Base-by-base conservation (phyloP, 2,113 vertebrate genomes). In the Ursus arctos region DNA sequence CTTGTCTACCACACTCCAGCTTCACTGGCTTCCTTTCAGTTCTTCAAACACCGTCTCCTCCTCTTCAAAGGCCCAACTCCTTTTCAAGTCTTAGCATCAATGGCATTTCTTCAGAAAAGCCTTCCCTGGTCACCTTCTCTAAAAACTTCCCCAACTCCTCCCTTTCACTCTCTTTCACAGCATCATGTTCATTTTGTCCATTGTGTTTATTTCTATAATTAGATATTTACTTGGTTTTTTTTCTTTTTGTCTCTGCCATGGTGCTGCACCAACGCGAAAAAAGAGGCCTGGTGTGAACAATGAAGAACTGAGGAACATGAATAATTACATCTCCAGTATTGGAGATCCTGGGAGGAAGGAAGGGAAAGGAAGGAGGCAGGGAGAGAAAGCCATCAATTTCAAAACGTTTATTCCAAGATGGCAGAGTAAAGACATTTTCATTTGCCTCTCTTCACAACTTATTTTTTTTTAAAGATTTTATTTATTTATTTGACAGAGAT, bases 11-110 rank as follows among this genome's bases (percentile, higher is more conserved):
- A 7, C 33, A 57, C 77, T 51, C 92, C 63, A 65, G 69, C 61
- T 49, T 40, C 14, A 4, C 65, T 14, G 43, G 55, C 87, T 84
- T 97, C 89, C 86, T 88, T 26, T 81, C 77, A 33, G 71, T n/a
- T 93, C 63, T 94, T 92, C 84, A 92, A 96, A 95, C 26, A 84
- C 26, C 59, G 51, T 82, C 49, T 79, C 36, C 28, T 76, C 63
- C 74, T 91, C 76, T 93, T 88, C 95, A 95, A 90, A 96, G 76
- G 22, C 31, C 51, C 88, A 69, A 5, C 28, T 84, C 57, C 63
- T 94, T 96, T 92, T 88, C 80, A 84, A 94, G 96, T 59, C 63
- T 80, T 53, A 76, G 84, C 2, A 9, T 87, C 88, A 69, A 81
- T 40, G 91, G 77, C 88, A 76, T 76, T 76, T 93, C 74, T 80